Conservation (phyloP, 2,113 vertebrate genomes). For the Dicrurus megarhynchus region DNA sequence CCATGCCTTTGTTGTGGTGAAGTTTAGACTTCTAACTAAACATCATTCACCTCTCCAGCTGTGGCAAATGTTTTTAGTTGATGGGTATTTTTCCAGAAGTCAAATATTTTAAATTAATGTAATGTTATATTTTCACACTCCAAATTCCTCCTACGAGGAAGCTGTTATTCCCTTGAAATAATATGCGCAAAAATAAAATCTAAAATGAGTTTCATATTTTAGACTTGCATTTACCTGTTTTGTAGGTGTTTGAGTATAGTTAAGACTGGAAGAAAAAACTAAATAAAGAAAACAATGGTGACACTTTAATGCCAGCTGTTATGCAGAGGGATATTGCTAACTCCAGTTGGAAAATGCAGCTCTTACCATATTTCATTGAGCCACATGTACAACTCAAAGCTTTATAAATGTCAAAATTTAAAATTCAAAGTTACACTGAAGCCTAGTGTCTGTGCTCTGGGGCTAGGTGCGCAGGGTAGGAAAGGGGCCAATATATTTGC, state of each 20-base stretch:
- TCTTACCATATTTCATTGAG: neutral
- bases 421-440: neutral
- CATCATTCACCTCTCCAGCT: neutral
- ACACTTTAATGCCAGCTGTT: constrained; percentile 37
- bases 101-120: neutral
- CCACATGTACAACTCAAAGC: neutral
- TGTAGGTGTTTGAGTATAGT: neutral
- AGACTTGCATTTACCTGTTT: neutral
- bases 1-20: neutral
- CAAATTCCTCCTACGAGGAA: neutral
- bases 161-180: neutral
- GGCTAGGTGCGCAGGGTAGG: accelerated
- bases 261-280: neutral
- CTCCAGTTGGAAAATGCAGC: neutral
- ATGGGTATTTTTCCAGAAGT: neutral
- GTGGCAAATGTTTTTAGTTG: neutral
- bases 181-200: neutral
- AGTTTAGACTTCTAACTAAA: neutral
- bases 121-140: neutral
- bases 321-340: neutral
- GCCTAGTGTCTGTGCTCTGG: neutral
- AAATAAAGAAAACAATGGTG: constrained; percentile 28
- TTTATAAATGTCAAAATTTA: constrained; percentile 23
- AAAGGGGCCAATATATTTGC: neutral
- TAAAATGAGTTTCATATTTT: neutral